Evolutionary conservation across 2,797 vertebrate genomes (phyloP).

Genomic region (Manis crassicaudata): DNA sequence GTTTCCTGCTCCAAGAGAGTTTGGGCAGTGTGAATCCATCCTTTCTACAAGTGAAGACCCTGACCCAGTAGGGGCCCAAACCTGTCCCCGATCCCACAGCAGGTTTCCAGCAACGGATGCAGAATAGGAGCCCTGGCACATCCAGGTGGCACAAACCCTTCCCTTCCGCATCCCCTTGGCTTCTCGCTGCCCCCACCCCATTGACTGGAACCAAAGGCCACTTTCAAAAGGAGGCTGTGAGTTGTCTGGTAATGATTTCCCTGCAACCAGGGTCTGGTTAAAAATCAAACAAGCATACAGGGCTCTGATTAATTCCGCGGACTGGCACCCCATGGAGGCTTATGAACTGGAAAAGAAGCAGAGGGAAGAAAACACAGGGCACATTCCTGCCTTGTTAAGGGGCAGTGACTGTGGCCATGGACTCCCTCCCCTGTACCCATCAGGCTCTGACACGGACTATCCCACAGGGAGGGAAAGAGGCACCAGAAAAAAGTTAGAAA

Average conservation of each 20-base stretch:
- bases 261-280: not conserved
- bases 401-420: not conserved
- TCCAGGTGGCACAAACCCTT: too few species aligned
- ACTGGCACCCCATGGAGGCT: not conserved
- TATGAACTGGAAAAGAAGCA: not conserved
- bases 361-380: not conserved
- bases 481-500: not conserved
- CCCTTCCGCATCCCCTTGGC: not conserved
- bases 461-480: not conserved
- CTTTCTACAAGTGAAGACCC: not conserved
- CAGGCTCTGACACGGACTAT: not conserved
- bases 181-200: rapidly evolving
- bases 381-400: not conserved
- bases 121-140: too few species aligned
- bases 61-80: not conserved
- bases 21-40: not conserved
- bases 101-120: not conserved
- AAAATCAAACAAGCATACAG: not conserved
- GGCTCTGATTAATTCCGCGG: not conserved
- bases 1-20: not conserved
- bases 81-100: not conserved
- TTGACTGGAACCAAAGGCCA: not conserved
- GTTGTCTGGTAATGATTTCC: not conserved
- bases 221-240: not conserved
- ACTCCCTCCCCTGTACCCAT: not conserved